Base-by-base conservation (phyloP, 2,797 vertebrate genomes). In the Podargus strigoides region DNA sequence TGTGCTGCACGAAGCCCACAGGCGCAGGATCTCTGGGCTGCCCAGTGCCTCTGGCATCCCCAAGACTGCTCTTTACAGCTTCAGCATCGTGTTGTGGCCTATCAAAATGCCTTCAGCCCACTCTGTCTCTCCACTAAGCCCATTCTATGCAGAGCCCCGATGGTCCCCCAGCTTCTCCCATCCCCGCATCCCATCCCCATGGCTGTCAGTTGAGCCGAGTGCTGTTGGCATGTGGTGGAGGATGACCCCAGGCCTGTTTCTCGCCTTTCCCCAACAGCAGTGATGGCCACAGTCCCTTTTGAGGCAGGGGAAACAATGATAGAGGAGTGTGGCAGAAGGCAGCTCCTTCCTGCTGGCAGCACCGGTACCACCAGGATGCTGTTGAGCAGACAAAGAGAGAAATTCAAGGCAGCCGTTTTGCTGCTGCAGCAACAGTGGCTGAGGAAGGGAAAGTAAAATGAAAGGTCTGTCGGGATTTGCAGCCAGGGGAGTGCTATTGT, bases 381-480 rank as follows among this genome's bases (percentile, higher is more conserved):
- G 9, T 13, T 37, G 69, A 94, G 85, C 64, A 87, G 76, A 91
- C 79, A 93, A 89, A 94, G 88, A 34, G 67, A 84, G 67, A 85
- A 78, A 68, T 78, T 84, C 44, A 39, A 70, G 79, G 78, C 91
- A 69, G 70, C 36, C 23, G 21, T 75, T 95, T 50, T 75, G 87
- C 88, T n/a, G 72, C 90, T 80, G 83, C 49, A 9, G 59, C 59
- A 95, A 52, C 36, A 59, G 32, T 1, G 15, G 36, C 41, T 78
- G 36, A 1, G 4, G 62, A 87, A 41, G 50, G 55, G 8, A 83
- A 87, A 86, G 19, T n/a, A 44, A 94, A 90, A 85, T 75, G 42
- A 74, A 87, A 83, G 39, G 27, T 94, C 78, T 88, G 67, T 72
- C 0, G 1, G 53, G 41, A 89, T 90, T 88, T 93, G 46, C 53